Conservation (phyloP, 2,113 vertebrate genomes). For the Amphiprion ocellaris region DNA sequence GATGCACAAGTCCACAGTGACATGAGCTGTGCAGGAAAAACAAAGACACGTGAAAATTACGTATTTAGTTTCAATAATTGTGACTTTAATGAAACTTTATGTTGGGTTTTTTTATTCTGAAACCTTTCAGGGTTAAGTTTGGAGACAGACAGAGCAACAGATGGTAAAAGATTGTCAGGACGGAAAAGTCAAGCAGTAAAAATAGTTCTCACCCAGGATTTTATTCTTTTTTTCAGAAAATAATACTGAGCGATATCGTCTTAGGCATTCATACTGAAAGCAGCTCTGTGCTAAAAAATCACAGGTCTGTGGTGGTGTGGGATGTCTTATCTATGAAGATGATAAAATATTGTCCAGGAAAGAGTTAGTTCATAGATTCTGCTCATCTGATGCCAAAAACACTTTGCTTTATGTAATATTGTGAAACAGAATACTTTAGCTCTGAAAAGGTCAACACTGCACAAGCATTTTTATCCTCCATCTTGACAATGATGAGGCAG, state of each 20-base stretch:
- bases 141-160: background rate
- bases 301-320: background rate
- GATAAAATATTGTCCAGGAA: too few relatives aligned
- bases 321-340: background rate
- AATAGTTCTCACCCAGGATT: background rate
- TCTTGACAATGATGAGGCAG: too few relatives aligned
- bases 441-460: too few relatives aligned
- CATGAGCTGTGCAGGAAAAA: conserved; percentile 3
- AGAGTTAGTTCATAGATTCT: too few relatives aligned
- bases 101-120: background rate
- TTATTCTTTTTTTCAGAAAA: background rate
- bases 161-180: background rate
- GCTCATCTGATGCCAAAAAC: too few relatives aligned
- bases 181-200: background rate
- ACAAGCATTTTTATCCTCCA: too few relatives aligned
- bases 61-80: background rate
- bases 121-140: background rate
- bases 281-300: background rate
- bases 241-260: background rate
- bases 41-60: background rate
- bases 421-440: too few relatives aligned
- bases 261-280: background rate
- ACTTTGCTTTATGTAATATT: too few relatives aligned
- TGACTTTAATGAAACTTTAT: background rate
- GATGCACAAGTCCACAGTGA: background rate